Evolutionary conservation across 1,140 invertebrate genomes (phyloP).

Genomic region (Penaeus vannamei): DNA sequence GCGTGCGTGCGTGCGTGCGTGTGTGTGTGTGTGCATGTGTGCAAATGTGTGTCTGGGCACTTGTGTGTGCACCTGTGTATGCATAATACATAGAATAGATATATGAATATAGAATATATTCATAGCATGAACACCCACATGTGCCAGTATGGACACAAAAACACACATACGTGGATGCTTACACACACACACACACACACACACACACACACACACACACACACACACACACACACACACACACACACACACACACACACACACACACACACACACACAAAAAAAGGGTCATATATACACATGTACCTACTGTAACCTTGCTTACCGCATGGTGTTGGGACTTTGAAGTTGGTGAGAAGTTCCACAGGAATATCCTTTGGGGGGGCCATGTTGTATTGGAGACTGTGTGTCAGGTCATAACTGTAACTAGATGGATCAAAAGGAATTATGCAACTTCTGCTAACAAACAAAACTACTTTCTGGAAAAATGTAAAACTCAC

Average conservation of each 20-base stretch:
- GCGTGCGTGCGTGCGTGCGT: too few relatives aligned
- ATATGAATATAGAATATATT: too few relatives aligned
- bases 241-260: background rate
- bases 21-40: too few relatives aligned
- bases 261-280: background rate
- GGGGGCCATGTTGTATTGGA: conserved; percentile 92
- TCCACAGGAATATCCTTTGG: conserved; percentile 72
- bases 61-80: too few relatives aligned
- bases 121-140: too few relatives aligned
- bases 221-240: too few relatives aligned
- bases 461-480: background rate
- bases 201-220: too few relatives aligned
- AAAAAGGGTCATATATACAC: background rate
- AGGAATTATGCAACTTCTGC: conserved; percentile 34
- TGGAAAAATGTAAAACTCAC: background rate
- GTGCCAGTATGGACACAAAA: too few relatives aligned
- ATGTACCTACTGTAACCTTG: background rate
- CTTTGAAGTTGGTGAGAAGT: conserved; percentile 32
- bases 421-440: conserved; percentile 82
- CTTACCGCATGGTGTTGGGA: background rate
- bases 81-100: too few relatives aligned
- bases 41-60: too few relatives aligned
- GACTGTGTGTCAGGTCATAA: conserved; percentile 95
- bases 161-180: background rate
- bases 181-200: too few relatives aligned